Percentiles rank a stretch among this genome's conserved stretches.
These are phyloP conservation scores for Heterocephalus glaber DNA, from an alignment of 2,113 vertebrate species.

Conservation along the genomic window DNA sequence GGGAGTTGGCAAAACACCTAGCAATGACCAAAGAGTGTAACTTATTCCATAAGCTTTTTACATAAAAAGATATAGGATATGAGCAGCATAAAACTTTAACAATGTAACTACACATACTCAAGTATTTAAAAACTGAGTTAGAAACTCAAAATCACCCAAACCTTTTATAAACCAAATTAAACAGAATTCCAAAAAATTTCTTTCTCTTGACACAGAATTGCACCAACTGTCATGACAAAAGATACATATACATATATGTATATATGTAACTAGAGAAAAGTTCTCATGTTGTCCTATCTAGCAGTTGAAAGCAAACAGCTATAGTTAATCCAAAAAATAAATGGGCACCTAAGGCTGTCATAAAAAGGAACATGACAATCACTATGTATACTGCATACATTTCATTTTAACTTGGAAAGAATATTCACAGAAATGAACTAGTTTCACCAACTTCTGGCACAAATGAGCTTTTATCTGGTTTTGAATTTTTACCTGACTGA, in stretches of 20 bases:
- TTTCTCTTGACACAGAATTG: background rate
- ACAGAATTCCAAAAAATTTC: background rate
- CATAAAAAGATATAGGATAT: background rate
- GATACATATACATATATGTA: background rate
- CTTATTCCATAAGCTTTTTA: constrained; percentile 45
- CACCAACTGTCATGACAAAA: background rate
- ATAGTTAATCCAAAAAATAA: constrained; percentile 22
- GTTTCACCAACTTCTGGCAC: background rate
- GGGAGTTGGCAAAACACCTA: constrained; percentile 87
- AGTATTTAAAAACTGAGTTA: constrained; percentile 21
- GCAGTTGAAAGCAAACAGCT: background rate
- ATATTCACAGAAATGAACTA: background rate
- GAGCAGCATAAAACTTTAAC: constrained; percentile 16
- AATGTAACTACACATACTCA: background rate
- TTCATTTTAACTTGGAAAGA: constrained; percentile 31
- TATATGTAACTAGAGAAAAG: background rate
- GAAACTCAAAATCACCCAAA: constrained; percentile 33
- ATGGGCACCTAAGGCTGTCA: background rate
- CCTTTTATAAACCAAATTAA: constrained; percentile 22
- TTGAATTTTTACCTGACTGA: background rate
- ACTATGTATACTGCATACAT: background rate
- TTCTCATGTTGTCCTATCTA: background rate
- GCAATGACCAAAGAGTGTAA: constrained; percentile 36
- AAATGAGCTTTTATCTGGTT: background rate
- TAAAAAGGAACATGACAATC: background rate